These are phyloP conservation scores for Drosophila ercepeae DNA, from an alignment of 1,140 invertebrate species.

Conservation along the genomic window DNA sequence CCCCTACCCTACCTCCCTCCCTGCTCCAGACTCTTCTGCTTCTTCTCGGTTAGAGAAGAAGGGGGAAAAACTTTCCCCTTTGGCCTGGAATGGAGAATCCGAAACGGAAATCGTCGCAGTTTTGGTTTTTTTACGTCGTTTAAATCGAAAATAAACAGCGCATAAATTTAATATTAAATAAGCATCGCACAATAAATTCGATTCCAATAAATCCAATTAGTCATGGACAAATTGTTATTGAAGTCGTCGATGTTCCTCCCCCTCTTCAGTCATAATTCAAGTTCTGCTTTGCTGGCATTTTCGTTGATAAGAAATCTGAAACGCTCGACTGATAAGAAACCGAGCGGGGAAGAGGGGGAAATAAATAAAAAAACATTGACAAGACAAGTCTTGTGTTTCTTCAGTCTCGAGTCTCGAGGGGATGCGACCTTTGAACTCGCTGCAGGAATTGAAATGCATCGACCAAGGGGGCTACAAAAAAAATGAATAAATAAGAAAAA, in stretches of 20 bases:
- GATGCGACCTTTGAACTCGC: constrained; percentile 31
- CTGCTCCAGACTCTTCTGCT: background rate
- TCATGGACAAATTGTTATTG: constrained; percentile 82
- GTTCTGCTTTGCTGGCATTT: constrained; percentile 50
- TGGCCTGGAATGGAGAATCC: background rate
- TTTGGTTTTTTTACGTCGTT: background rate
- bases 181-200: constrained; percentile 79
- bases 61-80: constrained; percentile 9
- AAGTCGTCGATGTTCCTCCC: constrained; percentile 38
- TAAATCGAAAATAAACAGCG: constrained; percentile 68
- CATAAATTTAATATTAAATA: constrained; percentile 80
- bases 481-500: constrained; percentile 14
- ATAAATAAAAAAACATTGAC: constrained; percentile 1
- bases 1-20: background rate
- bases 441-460: constrained; percentile 56
- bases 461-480: background rate
- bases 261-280: background rate
- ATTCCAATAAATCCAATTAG: constrained; percentile 83
- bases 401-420: constrained; percentile 1
- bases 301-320: constrained; percentile 46
- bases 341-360: background rate
- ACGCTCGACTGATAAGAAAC: constrained; percentile 39
- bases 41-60: background rate
- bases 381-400: constrained; percentile 10
- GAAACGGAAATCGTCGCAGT: constrained; percentile 3